These are phyloP conservation scores for Drosophila borealis DNA, from an alignment of 2,888 invertebrate genomes.

Conservation along the genomic window DNA sequence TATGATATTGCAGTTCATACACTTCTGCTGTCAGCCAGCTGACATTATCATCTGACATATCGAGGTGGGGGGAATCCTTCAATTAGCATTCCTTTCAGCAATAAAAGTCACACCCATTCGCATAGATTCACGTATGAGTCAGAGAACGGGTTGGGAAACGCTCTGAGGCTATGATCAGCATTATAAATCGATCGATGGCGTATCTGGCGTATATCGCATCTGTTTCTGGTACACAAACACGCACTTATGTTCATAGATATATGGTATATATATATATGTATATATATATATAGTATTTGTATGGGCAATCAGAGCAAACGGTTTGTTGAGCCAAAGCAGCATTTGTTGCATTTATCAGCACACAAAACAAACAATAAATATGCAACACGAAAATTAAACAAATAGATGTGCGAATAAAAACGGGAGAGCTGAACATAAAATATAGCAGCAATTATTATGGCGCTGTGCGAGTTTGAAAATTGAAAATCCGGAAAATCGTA, in stretches of 20 bases:
- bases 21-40: not conserved
- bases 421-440: not conserved
- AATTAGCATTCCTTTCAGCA: constrained; percentile 26
- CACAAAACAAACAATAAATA: constrained; percentile 35
- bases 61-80: not conserved
- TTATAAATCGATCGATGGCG: constrained; percentile 49
- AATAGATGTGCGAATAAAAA: not conserved
- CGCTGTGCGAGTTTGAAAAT: constrained; percentile 1
- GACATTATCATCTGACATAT: constrained; percentile 19
- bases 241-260: not conserved
- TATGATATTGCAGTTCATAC: too few species aligned
- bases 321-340: constrained; percentile 30
- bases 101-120: constrained; percentile 18
- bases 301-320: constrained; percentile 13
- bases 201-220: constrained; percentile 14
- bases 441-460: not conserved
- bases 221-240: constrained; percentile 20
- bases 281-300: not conserved
- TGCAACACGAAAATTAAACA: constrained; percentile 34
- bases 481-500: constrained; percentile 39
- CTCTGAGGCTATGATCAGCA: constrained; percentile 29
- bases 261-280: not conserved
- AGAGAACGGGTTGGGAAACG: constrained; percentile 2
- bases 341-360: constrained; percentile 38
- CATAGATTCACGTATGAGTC: constrained; percentile 7